Conservation (phyloP, 53 echinoderm and acorn worm genomes). For the Holothuria scabra region DNA sequence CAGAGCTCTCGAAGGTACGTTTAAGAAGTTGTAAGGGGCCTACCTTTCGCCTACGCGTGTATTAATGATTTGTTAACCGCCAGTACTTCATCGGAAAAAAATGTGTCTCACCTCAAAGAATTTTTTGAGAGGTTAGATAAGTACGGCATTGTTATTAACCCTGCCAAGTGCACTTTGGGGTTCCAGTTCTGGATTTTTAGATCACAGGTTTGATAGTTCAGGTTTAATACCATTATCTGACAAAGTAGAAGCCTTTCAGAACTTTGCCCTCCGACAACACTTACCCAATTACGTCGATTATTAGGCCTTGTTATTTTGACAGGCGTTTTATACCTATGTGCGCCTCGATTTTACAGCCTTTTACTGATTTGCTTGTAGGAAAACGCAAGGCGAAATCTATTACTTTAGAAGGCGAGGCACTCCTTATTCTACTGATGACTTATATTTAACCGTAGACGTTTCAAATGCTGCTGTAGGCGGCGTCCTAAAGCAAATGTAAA, state of each 20-base stretch:
- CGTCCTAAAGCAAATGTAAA: constrained; percentile 48
- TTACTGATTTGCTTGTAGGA: too few species aligned
- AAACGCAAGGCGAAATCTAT: background rate
- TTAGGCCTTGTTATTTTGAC: background rate
- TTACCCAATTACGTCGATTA: background rate
- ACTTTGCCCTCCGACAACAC: background rate
- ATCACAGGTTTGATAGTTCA: constrained; percentile 28
- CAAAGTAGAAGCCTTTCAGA: constrained; percentile 58
- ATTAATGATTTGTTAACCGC: background rate
- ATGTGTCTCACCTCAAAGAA: background rate
- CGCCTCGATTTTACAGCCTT: constrained; percentile 35
- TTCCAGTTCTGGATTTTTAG: constrained; percentile 10
- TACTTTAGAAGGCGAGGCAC: constrained; percentile 24
- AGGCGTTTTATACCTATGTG: too few species aligned
- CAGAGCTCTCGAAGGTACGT: too few species aligned
- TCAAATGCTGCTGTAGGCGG: constrained; percentile 57
- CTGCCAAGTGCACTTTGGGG: constrained; percentile 39
- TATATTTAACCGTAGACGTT: constrained; percentile 50
- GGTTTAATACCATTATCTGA: constrained; percentile 49
- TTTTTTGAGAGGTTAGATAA: too few species aligned
- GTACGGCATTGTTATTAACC: too few species aligned
- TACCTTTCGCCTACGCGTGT: background rate
- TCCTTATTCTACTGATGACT: constrained; percentile 21
- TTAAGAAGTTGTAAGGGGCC: too few species aligned
- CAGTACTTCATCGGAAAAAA: background rate